Conservation (phyloP, 2,113 vertebrate genomes). For the Misgurnus mizolepis region DNA sequence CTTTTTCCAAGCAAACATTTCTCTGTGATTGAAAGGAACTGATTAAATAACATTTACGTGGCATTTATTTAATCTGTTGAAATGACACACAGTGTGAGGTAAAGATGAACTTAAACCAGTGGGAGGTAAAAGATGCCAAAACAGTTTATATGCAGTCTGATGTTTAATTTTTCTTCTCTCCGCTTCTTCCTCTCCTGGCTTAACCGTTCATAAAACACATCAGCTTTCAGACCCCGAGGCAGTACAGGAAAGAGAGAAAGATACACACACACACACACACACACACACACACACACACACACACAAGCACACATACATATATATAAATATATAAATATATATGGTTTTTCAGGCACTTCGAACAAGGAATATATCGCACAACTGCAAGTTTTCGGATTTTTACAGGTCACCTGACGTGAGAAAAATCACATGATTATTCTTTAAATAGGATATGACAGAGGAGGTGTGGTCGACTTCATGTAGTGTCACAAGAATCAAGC, state of each 20-base stretch:
- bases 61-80: neutral
- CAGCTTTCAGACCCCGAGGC: neutral
- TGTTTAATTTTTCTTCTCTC: conserved; percentile 26
- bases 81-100: conserved; percentile 7
- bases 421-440: no score
- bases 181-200: neutral
- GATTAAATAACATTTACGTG: neutral
- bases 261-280: neutral
- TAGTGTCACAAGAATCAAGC: no score
- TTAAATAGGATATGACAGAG: no score
- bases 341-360: neutral
- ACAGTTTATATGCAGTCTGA: conserved; percentile 24
- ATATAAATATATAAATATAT: no score
- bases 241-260: neutral
- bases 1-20: neutral
- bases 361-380: no score
- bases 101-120: conserved; percentile 6
- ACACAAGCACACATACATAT: no score
- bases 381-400: neutral
- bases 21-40: neutral
- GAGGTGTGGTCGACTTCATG: neutral
- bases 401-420: no score
- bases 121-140: conserved; percentile 28
- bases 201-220: conserved; percentile 25
- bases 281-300: no score